These are phyloP conservation scores for Pyxicephalus adspersus DNA, from an alignment of 2,113 vertebrate genomes.

Conservation along the genomic window DNA sequence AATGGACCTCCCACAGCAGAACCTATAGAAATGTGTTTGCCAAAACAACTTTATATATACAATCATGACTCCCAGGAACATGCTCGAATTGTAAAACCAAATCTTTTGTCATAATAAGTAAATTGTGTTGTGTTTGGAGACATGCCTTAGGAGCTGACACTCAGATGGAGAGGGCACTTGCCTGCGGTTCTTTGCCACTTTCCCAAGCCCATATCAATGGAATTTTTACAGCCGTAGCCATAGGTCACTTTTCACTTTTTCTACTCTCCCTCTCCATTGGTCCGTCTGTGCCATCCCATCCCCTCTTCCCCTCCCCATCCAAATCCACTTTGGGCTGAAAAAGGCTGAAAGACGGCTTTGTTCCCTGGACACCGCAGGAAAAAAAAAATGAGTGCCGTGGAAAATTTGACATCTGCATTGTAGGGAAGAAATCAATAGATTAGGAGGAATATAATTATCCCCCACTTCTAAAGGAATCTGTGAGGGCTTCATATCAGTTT, in stretches of 20 bases:
- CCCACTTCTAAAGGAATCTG: conserved; percentile 46
- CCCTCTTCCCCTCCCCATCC: conserved; percentile 40
- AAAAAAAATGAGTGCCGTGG: conserved; percentile 42
- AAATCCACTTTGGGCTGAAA: conserved; percentile 54
- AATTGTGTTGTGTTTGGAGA: neutral
- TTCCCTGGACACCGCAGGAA: conserved; percentile 46
- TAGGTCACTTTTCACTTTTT: conserved; percentile 49
- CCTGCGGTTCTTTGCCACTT: conserved; percentile 28
- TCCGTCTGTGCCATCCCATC: conserved; percentile 42
- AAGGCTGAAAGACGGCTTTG: conserved; percentile 56
- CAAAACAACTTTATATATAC: too few species aligned
- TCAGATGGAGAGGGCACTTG: conserved; percentile 4
- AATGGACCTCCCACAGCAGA: too few species aligned
- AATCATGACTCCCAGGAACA: too few species aligned
- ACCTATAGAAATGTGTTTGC: too few species aligned
- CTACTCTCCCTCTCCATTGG: conserved; percentile 39
- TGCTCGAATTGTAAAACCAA: too few species aligned
- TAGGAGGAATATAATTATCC: conserved; percentile 52
- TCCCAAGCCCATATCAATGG: conserved; percentile 49
- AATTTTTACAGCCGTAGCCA: conserved; percentile 53
- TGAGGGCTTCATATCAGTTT: conserved; percentile 43
- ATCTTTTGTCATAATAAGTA: neutral
- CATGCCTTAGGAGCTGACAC: conserved; percentile 7
- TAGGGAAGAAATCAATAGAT: conserved; percentile 58
- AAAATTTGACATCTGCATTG: conserved; percentile 57